Conservation (phyloP, 2,797 vertebrate genomes). For the Sebastolobus altivelis region DNA sequence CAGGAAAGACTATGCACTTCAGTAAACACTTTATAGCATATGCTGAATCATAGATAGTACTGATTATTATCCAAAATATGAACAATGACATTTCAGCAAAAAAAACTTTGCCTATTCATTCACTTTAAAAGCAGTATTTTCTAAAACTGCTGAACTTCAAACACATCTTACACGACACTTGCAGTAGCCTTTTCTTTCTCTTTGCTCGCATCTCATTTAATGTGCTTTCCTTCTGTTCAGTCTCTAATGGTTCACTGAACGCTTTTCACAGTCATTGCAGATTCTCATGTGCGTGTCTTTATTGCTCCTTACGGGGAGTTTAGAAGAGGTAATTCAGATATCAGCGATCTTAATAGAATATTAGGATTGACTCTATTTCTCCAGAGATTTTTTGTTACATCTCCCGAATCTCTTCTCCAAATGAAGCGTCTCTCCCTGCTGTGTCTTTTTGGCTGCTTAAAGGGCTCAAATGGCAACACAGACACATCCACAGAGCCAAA, state of each 20-base stretch:
- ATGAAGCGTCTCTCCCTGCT: not conserved
- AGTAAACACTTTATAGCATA: not conserved
- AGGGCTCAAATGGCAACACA: not conserved
- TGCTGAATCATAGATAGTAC: not conserved
- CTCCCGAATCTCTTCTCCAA: not conserved
- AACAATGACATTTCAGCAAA: not conserved
- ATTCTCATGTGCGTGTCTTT: not conserved
- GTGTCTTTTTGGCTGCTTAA: conserved; percentile 15
- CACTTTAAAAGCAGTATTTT: not conserved
- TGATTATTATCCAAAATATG: not conserved
- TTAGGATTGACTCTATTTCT: conserved; percentile 3
- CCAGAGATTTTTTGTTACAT: conserved; percentile 12
- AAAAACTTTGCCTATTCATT: not conserved
- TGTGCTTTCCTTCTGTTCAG: not conserved
- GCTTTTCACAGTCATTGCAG: conserved; percentile 16
- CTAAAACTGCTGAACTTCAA: not conserved
- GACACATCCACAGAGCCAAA: not conserved
- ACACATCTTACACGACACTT: not conserved
- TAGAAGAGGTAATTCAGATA: conserved; percentile 32
- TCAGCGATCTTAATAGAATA: conserved; percentile 24
- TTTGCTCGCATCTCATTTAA: conserved; percentile 34
- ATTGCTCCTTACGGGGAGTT: conserved; percentile 28
- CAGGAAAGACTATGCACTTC: not conserved
- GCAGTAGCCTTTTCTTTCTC: not conserved
- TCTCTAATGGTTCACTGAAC: conserved; percentile 37